Conservation (phyloP, 64 coral and sea anemone genomes). For the Anthopleura sola region DNA sequence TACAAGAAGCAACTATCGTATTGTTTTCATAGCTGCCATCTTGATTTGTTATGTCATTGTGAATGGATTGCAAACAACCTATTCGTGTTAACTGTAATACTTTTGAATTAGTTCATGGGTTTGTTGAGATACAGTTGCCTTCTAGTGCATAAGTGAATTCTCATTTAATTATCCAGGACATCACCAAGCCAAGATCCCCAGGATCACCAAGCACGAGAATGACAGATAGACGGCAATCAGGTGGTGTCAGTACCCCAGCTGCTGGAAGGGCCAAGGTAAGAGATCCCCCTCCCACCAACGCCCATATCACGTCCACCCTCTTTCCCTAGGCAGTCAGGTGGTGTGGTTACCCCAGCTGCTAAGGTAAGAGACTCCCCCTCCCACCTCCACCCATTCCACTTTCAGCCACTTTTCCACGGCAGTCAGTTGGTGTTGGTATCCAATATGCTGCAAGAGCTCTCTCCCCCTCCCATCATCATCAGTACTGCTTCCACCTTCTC, state of each 20-base stretch:
- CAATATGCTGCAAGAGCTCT: too few species aligned
- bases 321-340: slow-evolving; percentile 32
- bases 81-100: too few species aligned
- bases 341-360: slow-evolving; percentile 22
- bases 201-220: slow-evolving; percentile 65
- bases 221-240: slow-evolving; percentile 69
- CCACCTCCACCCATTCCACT: background rate
- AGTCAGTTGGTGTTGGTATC: too few species aligned
- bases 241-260: slow-evolving; percentile 31
- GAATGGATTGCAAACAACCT: too few species aligned
- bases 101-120: too few species aligned
- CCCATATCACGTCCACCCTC: background rate
- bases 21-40: too few species aligned
- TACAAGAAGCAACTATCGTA: too few species aligned
- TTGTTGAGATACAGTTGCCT: too few species aligned
- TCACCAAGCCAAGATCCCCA: slow-evolving; percentile 68
- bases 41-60: too few species aligned
- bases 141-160: too few species aligned
- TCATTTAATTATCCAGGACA: background rate
- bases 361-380: background rate
- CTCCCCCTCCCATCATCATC: too few species aligned
- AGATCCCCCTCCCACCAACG: background rate
- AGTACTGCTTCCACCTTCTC: too few species aligned
- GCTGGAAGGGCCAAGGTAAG: slow-evolving; percentile 7
- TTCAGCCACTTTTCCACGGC: background rate